Percentiles rank a stretch among this genome's conserved stretches.
These are phyloP conservation scores for Cariama cristata DNA, from an alignment of 2,113 vertebrate genomes.

Conservation along the genomic window DNA sequence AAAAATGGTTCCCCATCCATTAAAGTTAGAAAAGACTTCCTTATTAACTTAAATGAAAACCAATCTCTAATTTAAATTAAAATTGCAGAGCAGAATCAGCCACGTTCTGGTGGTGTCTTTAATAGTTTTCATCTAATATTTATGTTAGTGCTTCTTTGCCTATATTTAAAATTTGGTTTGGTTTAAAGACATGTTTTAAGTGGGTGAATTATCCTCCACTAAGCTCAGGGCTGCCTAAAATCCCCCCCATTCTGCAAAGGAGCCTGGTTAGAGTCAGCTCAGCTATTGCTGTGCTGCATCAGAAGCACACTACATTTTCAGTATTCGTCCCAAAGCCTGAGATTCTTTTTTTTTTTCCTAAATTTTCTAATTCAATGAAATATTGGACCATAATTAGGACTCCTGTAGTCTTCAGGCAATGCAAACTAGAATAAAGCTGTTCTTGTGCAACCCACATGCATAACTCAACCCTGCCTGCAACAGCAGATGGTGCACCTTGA, in stretches of 20 bases:
- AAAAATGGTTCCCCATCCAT: neutral
- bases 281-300: neutral
- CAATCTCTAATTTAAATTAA: neutral
- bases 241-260: neutral
- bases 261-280: neutral
- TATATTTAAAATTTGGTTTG: neutral
- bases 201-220: neutral
- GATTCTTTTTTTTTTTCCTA: neutral
- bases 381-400: neutral
- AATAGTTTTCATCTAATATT: neutral
- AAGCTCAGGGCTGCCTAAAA: neutral
- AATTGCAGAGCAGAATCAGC: neutral
- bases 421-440: neutral
- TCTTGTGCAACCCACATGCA: neutral
- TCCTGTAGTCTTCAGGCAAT: neutral
- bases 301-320: neutral
- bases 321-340: neutral
- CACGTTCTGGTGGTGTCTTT: neutral
- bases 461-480: neutral
- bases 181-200: neutral
- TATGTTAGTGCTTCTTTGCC: neutral
- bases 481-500: fast-evolving
- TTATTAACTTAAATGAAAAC: neutral
- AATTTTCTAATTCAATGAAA: neutral
- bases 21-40: neutral